These are phyloP conservation scores for Antheraea mylitta DNA, from an alignment of 1,140 invertebrate genomes.

Conservation along the genomic window DNA sequence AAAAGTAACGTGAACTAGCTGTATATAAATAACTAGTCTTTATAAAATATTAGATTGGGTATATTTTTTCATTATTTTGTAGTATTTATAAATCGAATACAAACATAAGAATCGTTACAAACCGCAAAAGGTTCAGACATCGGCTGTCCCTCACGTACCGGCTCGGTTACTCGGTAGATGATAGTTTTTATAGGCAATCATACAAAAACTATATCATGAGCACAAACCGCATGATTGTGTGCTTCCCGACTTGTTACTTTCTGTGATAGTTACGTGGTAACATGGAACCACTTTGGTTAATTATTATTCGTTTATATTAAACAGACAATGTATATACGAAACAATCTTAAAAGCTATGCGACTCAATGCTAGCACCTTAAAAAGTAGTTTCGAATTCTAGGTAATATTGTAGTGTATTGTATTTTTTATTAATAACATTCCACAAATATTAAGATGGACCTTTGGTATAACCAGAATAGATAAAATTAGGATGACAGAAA, in stretches of 20 bases:
- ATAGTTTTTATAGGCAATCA: background rate
- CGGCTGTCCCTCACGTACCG: background rate
- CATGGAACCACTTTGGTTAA: no score
- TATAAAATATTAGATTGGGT: background rate
- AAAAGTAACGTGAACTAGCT: background rate
- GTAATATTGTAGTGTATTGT: no score
- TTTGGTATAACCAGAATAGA: no score
- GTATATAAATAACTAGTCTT: background rate
- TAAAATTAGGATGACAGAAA: no score
- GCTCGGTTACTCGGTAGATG: background rate
- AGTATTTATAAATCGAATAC: conserved; percentile 3
- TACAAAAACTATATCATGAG: conserved; percentile 3
- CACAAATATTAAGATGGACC: no score
- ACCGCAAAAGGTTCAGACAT: background rate
- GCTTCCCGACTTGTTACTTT: background rate
- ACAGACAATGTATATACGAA: no score
- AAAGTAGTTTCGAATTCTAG: no score
- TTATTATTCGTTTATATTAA: no score
- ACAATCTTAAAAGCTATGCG: no score
- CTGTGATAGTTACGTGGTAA: no score
- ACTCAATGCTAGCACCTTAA: no score
- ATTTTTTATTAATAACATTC: no score
- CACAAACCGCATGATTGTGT: background rate
- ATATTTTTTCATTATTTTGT: background rate
- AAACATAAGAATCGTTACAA: background rate